Conservation (phyloP, 2,797 vertebrate genomes). For the Xiphophorus birchmanni region DNA sequence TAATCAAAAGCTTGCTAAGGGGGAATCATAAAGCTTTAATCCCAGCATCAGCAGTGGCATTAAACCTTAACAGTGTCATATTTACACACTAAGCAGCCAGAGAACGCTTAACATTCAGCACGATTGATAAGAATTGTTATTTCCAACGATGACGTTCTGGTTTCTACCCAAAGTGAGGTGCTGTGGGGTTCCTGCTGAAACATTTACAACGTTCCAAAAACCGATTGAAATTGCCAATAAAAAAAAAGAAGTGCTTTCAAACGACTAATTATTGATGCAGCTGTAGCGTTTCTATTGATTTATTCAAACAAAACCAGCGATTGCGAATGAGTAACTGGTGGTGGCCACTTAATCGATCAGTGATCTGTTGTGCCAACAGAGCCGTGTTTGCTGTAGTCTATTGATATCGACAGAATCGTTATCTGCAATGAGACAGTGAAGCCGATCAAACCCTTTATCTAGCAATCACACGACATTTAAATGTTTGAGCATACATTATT, state of each 20-base stretch:
- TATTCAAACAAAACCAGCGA: not conserved
- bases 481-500: conserved; percentile 59
- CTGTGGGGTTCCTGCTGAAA: not conserved
- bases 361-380: conserved; percentile 38
- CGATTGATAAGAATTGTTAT: not conserved
- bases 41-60: not conserved
- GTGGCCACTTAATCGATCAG: conserved; percentile 50
- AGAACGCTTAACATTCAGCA: not conserved
- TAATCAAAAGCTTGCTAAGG: not conserved
- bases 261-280: not conserved
- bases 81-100: not conserved
- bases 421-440: conserved; percentile 15
- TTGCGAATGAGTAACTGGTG: conserved; percentile 15
- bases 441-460: conserved; percentile 47
- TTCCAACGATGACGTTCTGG: not conserved
- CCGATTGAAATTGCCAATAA: not conserved
- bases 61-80: not conserved
- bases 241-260: conserved; percentile 1
- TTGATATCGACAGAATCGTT: conserved; percentile 67
- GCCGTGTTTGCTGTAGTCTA: conserved; percentile 57
- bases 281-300: not conserved
- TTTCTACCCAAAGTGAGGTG: not conserved
- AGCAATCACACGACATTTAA: conserved; percentile 63
- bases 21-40: not conserved
- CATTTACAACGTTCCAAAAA: not conserved